Conservation (phyloP, 2,888 invertebrate species). For the Trissolcus brochymenae region DNA sequence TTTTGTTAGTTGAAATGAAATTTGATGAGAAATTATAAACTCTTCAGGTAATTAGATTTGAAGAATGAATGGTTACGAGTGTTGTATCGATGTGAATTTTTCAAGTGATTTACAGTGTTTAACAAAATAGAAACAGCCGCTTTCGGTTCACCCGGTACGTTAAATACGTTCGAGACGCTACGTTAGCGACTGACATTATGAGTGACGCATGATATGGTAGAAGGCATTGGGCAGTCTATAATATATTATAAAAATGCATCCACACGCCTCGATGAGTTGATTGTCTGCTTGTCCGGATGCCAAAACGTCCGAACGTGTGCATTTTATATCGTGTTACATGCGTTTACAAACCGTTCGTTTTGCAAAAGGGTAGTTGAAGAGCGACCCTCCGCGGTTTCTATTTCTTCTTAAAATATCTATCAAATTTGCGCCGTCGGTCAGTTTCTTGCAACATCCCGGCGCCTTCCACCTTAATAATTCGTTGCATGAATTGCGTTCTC, state of each 20-base stretch:
- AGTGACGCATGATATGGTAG: constrained; percentile 73
- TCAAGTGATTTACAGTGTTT: constrained; percentile 45
- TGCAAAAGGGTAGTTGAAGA: constrained; percentile 67
- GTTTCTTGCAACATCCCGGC: constrained; percentile 16
- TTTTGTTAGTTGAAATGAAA: too few species aligned
- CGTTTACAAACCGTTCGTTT: constrained; percentile 67
- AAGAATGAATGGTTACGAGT: neutral
- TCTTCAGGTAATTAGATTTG: neutral
- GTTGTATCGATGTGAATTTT: constrained; percentile 27
- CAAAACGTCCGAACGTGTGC: constrained; percentile 76
- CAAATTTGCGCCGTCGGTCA: constrained; percentile 36
- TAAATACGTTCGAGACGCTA: constrained; percentile 76
- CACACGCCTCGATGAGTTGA: constrained; percentile 77
- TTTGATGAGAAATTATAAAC: neutral
- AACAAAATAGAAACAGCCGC: constrained; percentile 51
- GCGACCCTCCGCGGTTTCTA: constrained; percentile 63
- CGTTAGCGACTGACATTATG: constrained; percentile 75
- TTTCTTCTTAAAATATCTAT: constrained; percentile 47
- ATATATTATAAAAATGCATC: constrained; percentile 77
- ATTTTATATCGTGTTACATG: constrained; percentile 75
- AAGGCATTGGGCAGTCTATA: constrained; percentile 76
- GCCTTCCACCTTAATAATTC: constrained; percentile 2
- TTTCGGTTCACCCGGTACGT: constrained; percentile 72
- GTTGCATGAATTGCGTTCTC: constrained; percentile 6
- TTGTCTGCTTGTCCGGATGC: constrained; percentile 77